phyloP scores from a whole-genome alignment of 2,797 vertebrate genomes.

The Phataginus tricuspis region DNA sequence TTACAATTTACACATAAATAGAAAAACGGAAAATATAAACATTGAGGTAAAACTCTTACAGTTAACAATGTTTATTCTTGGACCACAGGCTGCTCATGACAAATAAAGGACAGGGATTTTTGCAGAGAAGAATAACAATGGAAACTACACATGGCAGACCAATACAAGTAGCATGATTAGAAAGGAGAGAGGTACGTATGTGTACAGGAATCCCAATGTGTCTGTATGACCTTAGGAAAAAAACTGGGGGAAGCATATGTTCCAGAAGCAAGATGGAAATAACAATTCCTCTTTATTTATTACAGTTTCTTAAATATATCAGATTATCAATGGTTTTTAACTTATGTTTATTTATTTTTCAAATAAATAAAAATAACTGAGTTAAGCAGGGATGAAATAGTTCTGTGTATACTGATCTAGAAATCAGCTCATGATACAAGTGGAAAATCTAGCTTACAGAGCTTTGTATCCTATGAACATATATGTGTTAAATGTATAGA shows the following conservation, averaged over 20 bases:
- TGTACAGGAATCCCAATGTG: neutral
- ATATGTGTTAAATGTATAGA: neutral
- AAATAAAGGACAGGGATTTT: neutral
- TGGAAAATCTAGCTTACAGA: neutral
- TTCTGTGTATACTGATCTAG: neutral
- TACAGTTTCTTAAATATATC: neutral
- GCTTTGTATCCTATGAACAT: neutral
- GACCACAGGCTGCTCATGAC: neutral
- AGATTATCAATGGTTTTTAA: neutral
- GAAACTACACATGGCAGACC: neutral
- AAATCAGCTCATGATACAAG: neutral
- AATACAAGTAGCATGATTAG: neutral
- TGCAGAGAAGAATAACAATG: neutral
- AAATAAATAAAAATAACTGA: conserved; percentile 12
- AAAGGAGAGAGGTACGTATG: neutral
- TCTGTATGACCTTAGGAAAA: neutral
- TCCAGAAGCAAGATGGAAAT: neutral
- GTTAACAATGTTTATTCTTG: neutral
- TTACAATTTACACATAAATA: neutral
- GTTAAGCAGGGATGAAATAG: neutral
- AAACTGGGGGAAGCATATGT: neutral
- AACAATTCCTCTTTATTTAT: neutral
- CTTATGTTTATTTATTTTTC: neutral
- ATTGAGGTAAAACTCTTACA: neutral
- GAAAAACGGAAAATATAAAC: neutral